These are phyloP conservation scores for Phyllopteryx taeniolatus DNA, from an alignment of 2,113 vertebrate species.

Conservation along the genomic window DNA sequence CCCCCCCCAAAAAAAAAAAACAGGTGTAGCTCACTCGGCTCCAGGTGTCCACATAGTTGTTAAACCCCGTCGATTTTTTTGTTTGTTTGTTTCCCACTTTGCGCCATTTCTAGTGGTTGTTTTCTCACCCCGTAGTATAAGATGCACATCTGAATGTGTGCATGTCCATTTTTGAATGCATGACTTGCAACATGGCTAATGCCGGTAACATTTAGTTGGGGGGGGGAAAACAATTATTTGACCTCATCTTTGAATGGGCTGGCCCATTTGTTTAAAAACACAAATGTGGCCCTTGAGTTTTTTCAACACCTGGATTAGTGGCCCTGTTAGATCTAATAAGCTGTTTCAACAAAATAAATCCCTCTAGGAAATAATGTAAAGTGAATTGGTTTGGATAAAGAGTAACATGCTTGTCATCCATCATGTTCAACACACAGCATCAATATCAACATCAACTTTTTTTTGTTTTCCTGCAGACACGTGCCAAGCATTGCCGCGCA, in stretches of 20 bases:
- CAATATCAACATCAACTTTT: constrained; percentile 27
- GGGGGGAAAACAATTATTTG: too few species aligned
- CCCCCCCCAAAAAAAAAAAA: constrained; percentile 37
- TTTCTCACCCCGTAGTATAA: constrained; percentile 36
- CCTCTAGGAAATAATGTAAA: too few species aligned
- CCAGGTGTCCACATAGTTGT: constrained; percentile 67
- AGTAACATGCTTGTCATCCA: too few species aligned
- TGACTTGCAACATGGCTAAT: too few species aligned
- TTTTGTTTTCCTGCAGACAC: constrained; percentile 1
- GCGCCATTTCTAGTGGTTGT: constrained; percentile 41
- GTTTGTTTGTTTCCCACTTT: constrained; percentile 38
- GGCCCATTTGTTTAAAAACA: too few species aligned
- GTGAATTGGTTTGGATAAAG: too few species aligned
- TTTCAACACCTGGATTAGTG: too few species aligned
- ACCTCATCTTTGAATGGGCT: too few species aligned
- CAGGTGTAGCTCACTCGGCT: constrained; percentile 57
- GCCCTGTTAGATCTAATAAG: too few species aligned
- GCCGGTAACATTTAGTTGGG: too few species aligned
- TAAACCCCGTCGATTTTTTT: constrained; percentile 56
- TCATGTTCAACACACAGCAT: constrained; percentile 7
- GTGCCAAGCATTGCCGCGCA: constrained; percentile 17
- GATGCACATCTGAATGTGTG: constrained; percentile 19
- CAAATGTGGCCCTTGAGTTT: too few species aligned
- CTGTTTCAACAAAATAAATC: too few species aligned
- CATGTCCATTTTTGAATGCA: neutral